Conservation (phyloP, 2,797 vertebrate genomes). For the Silurus lanzhouensis region DNA sequence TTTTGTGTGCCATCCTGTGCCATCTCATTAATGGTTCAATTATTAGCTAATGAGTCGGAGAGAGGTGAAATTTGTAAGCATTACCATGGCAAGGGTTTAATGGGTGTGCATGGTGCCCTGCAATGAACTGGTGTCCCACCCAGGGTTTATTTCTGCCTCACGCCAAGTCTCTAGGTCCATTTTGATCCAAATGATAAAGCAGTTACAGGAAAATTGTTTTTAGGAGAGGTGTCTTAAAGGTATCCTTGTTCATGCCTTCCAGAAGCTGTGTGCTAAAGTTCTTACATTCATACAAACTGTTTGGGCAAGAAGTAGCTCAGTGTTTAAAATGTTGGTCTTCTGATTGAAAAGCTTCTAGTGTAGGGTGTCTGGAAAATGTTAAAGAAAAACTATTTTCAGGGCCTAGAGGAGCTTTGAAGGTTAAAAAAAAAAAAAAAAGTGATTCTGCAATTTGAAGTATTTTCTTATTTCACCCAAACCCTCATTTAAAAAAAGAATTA, state of each 20-base stretch:
- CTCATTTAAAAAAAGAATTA: neutral
- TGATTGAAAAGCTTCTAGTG: too few relatives aligned
- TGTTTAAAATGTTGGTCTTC: too few relatives aligned
- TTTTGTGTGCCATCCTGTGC: neutral
- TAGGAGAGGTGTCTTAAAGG: too few relatives aligned
- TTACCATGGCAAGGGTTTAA: neutral
- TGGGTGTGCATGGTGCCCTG: neutral
- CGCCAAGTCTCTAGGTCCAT: neutral
- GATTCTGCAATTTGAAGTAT: neutral
- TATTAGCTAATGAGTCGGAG: neutral
- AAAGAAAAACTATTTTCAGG: neutral
- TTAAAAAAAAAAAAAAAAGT: neutral
- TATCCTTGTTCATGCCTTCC: too few relatives aligned
- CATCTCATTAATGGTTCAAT: neutral
- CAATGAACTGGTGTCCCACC: neutral
- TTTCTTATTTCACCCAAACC: too few relatives aligned
- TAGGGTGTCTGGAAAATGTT: neutral
- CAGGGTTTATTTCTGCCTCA: neutral
- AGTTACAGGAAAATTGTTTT: neutral
- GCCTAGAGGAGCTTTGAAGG: neutral
- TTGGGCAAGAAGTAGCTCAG: too few relatives aligned
- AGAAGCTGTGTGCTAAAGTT: too few relatives aligned
- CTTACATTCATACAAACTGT: too few relatives aligned
- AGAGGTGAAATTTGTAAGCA: neutral
- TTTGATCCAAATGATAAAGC: neutral